Conservation (phyloP, 2,888 invertebrate genomes). For the Mellilla xanthometata region DNA sequence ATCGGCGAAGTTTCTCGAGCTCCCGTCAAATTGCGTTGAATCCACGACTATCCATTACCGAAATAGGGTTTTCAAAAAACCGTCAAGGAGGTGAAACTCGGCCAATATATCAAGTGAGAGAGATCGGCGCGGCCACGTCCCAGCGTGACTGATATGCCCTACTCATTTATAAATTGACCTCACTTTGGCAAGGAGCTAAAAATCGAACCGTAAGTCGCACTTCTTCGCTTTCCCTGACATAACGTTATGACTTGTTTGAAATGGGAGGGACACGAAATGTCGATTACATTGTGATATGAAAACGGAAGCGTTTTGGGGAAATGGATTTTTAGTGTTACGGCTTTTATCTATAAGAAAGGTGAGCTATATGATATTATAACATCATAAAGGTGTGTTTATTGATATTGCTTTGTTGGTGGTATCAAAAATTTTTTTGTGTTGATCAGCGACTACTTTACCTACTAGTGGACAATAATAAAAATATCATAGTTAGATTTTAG, state of each 20-base stretch:
- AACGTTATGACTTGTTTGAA: slow-evolving; percentile 24
- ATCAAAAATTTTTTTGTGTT: too few relatives aligned
- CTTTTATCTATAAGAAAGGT: background rate
- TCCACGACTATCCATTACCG: slow-evolving; percentile 60
- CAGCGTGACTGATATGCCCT: slow-evolving; percentile 60
- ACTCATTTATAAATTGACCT: slow-evolving; percentile 75
- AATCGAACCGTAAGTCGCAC: slow-evolving; percentile 23
- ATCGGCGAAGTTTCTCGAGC: slow-evolving; percentile 51
- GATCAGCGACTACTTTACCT: too few relatives aligned
- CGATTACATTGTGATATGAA: slow-evolving; percentile 21
- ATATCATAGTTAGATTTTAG: too few relatives aligned
- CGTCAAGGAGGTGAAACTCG: slow-evolving; percentile 64
- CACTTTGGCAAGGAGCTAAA: slow-evolving; percentile 36
- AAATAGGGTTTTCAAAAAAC: slow-evolving; percentile 65
- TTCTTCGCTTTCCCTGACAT: slow-evolving; percentile 19
- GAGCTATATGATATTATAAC: too few relatives aligned
- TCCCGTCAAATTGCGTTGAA: slow-evolving; percentile 55
- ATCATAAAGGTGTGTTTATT: too few relatives aligned
- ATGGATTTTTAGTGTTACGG: slow-evolving; percentile 18
- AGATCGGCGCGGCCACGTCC: slow-evolving; percentile 44
- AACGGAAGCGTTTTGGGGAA: slow-evolving; percentile 17
- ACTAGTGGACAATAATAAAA: too few relatives aligned
- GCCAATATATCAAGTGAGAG: slow-evolving; percentile 63
- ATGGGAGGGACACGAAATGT: slow-evolving; percentile 18
- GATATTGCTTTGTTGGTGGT: too few relatives aligned